phyloP scores from a whole-genome alignment of 2,797 vertebrate species.

The Cebuella pygmaea region DNA sequence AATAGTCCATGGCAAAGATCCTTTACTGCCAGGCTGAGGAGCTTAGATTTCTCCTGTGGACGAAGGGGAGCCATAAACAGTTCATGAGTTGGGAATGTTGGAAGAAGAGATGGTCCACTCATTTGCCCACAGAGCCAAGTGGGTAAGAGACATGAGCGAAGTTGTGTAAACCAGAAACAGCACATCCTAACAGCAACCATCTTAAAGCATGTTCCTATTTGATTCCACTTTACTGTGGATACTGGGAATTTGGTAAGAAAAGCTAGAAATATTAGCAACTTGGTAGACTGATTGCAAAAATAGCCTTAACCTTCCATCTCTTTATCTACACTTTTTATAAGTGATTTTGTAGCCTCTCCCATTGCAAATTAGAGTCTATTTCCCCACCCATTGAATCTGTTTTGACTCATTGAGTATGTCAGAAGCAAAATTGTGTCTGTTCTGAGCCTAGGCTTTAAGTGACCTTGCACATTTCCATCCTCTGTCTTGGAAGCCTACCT shows the following conservation, averaged over 20 bases:
- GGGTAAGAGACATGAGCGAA: background rate
- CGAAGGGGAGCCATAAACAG: background rate
- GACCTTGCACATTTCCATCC: background rate
- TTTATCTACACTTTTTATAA: fast-evolving
- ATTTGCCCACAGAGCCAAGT: too few relatives aligned
- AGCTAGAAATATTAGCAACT: too few relatives aligned
- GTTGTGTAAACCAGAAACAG: background rate
- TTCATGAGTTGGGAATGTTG: too few relatives aligned
- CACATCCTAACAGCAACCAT: too few relatives aligned
- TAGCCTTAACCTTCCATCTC: too few relatives aligned
- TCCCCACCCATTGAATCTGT: background rate
- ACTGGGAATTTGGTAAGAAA: background rate
- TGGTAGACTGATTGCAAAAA: background rate
- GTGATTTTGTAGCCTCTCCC: background rate
- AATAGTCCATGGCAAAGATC: fast-evolving
- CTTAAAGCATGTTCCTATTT: background rate
- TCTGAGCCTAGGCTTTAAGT: background rate
- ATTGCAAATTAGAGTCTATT: fast-evolving
- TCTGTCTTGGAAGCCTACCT: too few relatives aligned
- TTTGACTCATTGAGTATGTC: background rate
- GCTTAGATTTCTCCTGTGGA: background rate
- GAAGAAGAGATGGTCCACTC: background rate
- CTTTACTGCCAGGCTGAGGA: background rate
- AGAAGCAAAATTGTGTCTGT: background rate
- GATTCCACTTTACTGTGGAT: background rate